Percentiles rank a stretch among this genome's conserved stretches.
Evolutionary conservation across 2,797 vertebrate species (phyloP).

Genomic region (Hephaestus fuliginosus): DNA sequence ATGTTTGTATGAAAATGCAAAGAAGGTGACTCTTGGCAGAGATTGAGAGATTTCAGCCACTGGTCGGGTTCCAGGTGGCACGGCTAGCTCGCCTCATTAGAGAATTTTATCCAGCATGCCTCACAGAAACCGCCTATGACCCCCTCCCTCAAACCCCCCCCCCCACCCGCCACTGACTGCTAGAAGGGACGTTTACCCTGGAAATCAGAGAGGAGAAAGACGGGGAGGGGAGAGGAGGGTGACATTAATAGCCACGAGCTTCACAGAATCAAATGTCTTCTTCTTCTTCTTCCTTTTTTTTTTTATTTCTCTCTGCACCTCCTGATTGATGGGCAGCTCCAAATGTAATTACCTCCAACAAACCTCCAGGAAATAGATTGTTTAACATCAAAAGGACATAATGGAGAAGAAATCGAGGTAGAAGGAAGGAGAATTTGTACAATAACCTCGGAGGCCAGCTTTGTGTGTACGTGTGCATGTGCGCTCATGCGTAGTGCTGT

Average conservation of each 20-base stretch:
- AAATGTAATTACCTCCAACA: constrained; percentile 73
- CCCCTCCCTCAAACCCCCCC: constrained; percentile 40
- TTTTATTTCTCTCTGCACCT: constrained; percentile 15
- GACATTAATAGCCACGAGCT: constrained; percentile 59
- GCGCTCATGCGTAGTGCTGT: not conserved
- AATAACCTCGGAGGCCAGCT: constrained; percentile 14
- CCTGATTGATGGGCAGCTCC: constrained; percentile 73
- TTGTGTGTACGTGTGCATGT: not conserved
- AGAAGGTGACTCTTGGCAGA: constrained; percentile 56
- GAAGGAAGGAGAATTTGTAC: constrained; percentile 9
- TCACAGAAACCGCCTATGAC: constrained; percentile 66
- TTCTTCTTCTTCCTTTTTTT: constrained; percentile 7
- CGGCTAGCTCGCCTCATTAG: constrained; percentile 80
- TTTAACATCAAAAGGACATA: constrained; percentile 56
- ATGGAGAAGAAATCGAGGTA: constrained; percentile 14
- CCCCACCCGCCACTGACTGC: constrained; percentile 45
- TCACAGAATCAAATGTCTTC: constrained; percentile 66
- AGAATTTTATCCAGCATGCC: constrained; percentile 80
- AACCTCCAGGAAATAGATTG: constrained; percentile 63
- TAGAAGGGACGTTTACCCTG: constrained; percentile 72
- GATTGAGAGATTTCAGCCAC: constrained; percentile 63
- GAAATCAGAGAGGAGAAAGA: constrained; percentile 57
- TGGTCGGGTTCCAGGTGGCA: constrained; percentile 73
- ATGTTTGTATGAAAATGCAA: constrained; percentile 63
- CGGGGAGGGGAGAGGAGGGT: constrained; percentile 30